Conservation (phyloP, 2,888 invertebrate genomes). For the Heteromurus nitidus region DNA sequence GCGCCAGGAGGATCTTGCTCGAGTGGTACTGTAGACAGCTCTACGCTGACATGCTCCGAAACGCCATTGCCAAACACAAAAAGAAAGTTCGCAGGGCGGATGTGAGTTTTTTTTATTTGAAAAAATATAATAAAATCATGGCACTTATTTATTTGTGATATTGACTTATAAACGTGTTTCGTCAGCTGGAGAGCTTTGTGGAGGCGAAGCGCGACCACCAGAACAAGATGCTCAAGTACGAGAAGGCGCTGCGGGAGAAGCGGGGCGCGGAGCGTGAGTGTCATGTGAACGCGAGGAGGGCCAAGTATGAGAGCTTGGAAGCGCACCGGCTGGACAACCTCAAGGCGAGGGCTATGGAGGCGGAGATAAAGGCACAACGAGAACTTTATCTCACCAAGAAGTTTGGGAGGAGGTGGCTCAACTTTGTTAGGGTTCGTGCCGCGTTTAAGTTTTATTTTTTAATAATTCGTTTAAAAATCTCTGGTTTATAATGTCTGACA, state of each 20-base stretch:
- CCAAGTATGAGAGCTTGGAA: slow-evolving; percentile 6
- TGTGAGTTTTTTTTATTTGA: no score
- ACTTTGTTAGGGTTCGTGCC: slow-evolving; percentile 14
- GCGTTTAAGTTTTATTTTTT: no score
- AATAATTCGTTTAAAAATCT: no score
- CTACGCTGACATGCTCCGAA: slow-evolving; percentile 50
- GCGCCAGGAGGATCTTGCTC: slow-evolving; percentile 25
- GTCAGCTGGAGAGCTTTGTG: slow-evolving; percentile 37
- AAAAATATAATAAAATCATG: no score
- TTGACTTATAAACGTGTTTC: neutral
- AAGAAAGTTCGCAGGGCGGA: neutral
- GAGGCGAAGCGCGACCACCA: slow-evolving; percentile 47
- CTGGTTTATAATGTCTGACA: neutral
- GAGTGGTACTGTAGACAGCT: slow-evolving; percentile 54
- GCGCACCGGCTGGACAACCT: neutral
- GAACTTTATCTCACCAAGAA: slow-evolving; percentile 27
- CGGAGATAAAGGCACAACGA: neutral
- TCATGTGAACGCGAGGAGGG: neutral
- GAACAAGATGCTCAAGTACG: slow-evolving; percentile 2
- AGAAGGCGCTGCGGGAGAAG: slow-evolving; percentile 11
- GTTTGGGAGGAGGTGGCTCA: slow-evolving; percentile 45
- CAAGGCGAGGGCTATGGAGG: neutral
- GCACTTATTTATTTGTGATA: no score
- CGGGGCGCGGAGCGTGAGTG: slow-evolving; percentile 45
- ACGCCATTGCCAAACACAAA: slow-evolving; percentile 32